These are phyloP conservation scores for Scomber colias DNA, from an alignment of 2,113 vertebrate genomes.

Conservation along the genomic window DNA sequence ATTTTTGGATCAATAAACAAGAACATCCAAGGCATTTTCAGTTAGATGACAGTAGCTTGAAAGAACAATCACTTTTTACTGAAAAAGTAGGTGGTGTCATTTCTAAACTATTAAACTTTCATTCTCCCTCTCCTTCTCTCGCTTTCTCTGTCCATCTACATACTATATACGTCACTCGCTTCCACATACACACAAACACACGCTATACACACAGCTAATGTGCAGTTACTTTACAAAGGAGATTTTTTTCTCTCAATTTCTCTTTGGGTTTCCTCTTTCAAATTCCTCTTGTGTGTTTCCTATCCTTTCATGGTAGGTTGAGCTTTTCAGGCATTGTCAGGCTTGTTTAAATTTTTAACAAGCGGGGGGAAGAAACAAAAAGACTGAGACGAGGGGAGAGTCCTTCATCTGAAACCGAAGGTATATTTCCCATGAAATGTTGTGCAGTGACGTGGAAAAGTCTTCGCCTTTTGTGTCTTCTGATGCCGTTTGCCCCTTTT, in stretches of 20 bases:
- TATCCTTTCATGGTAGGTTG: conserved; percentile 78
- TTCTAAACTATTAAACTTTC: conserved; percentile 4
- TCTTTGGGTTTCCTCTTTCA: conserved; percentile 61
- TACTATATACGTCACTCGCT: neutral
- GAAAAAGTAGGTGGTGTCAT: conserved; percentile 24
- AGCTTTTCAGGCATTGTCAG: conserved; percentile 80
- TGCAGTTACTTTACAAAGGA: conserved; percentile 33
- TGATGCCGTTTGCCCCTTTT: conserved; percentile 56
- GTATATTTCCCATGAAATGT: conserved; percentile 80
- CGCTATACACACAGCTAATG: conserved; percentile 25
- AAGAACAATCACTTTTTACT: conserved; percentile 21
- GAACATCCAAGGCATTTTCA: conserved; percentile 7
- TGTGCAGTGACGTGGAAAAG: conserved; percentile 74
- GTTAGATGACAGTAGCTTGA: neutral
- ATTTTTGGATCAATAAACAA: conserved; percentile 65
- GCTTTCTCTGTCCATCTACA: neutral
- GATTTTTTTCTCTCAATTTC: conserved; percentile 33
- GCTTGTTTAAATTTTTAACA: conserved; percentile 84
- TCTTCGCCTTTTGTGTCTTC: conserved; percentile 66
- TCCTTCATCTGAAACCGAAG: conserved; percentile 67
- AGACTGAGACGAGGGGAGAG: conserved; percentile 58
- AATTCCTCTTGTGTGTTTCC: conserved; percentile 67
- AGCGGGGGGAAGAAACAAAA: conserved; percentile 68
- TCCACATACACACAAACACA: conserved; percentile 17
- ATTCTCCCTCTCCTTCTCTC: neutral